Percentiles rank a stretch among this genome's conserved stretches.
phyloP scores from a whole-genome alignment of 2,797 vertebrate species.

The Pagetopsis macropterus region DNA sequence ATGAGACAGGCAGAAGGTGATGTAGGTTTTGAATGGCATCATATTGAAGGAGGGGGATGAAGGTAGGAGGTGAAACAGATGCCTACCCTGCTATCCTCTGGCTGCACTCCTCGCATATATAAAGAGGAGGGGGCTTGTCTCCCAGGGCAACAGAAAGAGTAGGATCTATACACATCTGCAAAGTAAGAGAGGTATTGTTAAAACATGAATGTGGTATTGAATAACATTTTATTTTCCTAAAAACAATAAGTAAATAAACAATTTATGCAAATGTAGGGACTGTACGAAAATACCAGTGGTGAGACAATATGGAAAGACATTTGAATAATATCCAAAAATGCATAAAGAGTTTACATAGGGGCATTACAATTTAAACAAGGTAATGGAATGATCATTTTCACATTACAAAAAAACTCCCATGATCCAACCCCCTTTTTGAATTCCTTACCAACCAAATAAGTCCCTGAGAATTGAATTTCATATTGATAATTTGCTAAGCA shows the following conservation, averaged over 20 bases:
- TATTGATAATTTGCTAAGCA: background rate
- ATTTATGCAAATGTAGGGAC: background rate
- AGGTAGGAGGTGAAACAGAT: slow-evolving; percentile 49
- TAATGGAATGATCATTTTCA: background rate
- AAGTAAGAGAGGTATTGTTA: slow-evolving; percentile 38
- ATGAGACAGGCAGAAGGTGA: slow-evolving; percentile 60
- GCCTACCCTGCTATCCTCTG: slow-evolving; percentile 97
- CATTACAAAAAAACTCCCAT: too few species aligned
- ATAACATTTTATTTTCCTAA: slow-evolving; percentile 15
- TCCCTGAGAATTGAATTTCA: background rate
- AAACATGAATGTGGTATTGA: slow-evolving; percentile 4
- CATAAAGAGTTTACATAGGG: background rate
- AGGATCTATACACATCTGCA: slow-evolving; percentile 98
- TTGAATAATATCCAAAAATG: background rate
- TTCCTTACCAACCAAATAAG: background rate
- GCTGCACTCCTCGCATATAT: slow-evolving; percentile 99
- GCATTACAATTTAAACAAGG: background rate
- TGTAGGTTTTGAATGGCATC: slow-evolving; percentile 51
- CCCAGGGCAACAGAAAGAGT: slow-evolving; percentile 96
- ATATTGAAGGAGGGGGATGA: slow-evolving; percentile 30
- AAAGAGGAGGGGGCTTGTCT: slow-evolving; percentile 97
- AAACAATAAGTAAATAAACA: background rate
- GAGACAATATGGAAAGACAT: too few species aligned
- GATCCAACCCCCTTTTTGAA: background rate
- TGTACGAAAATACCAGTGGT: background rate